Evolutionary conservation across 2,888 invertebrate genomes (phyloP).

Genomic region (Stenodema calcarata): DNA sequence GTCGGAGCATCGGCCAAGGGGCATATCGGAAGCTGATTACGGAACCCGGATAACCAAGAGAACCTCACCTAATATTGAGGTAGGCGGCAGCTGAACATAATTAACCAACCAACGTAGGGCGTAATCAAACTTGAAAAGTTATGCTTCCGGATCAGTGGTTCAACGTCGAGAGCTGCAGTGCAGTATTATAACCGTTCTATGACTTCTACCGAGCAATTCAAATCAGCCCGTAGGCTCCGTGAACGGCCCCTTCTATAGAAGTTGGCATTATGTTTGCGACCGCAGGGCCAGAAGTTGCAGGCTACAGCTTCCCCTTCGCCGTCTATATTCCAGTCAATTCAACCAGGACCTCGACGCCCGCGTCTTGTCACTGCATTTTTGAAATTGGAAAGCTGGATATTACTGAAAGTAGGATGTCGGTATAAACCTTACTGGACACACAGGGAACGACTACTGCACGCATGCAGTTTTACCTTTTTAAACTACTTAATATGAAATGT

Average conservation of each 20-base stretch:
- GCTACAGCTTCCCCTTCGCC: neutral
- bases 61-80: neutral
- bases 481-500: too few relatives aligned
- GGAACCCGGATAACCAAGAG: neutral
- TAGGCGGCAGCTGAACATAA: neutral
- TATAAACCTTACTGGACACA: too few relatives aligned
- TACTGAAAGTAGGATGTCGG: too few relatives aligned
- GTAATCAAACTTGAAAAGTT: neutral
- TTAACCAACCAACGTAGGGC: neutral
- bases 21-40: neutral
- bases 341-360: neutral
- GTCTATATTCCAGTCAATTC: neutral
- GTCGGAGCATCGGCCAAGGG: neutral
- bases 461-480: too few relatives aligned
- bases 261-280: neutral
- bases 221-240: neutral
- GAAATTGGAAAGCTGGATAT: neutral
- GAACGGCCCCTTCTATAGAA: neutral
- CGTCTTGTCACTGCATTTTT: neutral
- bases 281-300: neutral
- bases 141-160: neutral
- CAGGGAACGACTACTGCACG: too few relatives aligned
- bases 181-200: neutral
- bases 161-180: neutral
- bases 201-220: neutral